Base-by-base conservation (phyloP, 2,797 vertebrate species). In the Chaetodon trifasciatus region DNA sequence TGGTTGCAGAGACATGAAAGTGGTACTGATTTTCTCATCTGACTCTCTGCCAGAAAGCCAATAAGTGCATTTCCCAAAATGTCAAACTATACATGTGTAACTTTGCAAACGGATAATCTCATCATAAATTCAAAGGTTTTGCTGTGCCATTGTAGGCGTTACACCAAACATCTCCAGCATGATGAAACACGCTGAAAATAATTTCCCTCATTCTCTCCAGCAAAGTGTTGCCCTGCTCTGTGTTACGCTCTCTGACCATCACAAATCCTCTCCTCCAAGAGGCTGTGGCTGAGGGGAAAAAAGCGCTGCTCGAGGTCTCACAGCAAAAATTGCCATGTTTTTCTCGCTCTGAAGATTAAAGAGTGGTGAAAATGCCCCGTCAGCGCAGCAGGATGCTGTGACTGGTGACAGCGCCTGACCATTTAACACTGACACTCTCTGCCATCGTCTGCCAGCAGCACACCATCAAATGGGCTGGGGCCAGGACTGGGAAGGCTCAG, bases 121-220 rank as follows among this genome's bases (percentile, higher is more conserved):
- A 1, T 37, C 1, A 4, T 76, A 16, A 74, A 84, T 68, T 70
- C 58, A 40, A 70, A 83, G 61, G 40, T 55, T 75, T 74, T 79
- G 57, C 70, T 28, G 16, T 57, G 74, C 71, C 42, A 71, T 46
- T 57, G 66, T 56, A 46, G 70, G 78, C 17, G n/a, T 85, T 72
- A 46, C 78, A 56, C 50, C 60, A 65, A 71, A 80, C 76, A 84
- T 76, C 68, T 42, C 64, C 49, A 57, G 58, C 19, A 85, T 91
- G 89, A 91, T 82, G 89, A 89, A 90, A 91, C 79, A 44, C 44
- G 37, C 6, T 83, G 79, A 84, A 91, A 91, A 83, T 62, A 50
- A 24, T 55, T 63, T 78, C 66, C 37, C 76, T 73, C 44, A 52
- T 81, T 82, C 86, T 83, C 68, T 52, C 49, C 58, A 57, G 65